A percentile compares a stretch with the other conserved stretches of the same genome.
phyloP scores from a whole-genome alignment of 1,140 invertebrate species.

The Drosophila simulans region DNA sequence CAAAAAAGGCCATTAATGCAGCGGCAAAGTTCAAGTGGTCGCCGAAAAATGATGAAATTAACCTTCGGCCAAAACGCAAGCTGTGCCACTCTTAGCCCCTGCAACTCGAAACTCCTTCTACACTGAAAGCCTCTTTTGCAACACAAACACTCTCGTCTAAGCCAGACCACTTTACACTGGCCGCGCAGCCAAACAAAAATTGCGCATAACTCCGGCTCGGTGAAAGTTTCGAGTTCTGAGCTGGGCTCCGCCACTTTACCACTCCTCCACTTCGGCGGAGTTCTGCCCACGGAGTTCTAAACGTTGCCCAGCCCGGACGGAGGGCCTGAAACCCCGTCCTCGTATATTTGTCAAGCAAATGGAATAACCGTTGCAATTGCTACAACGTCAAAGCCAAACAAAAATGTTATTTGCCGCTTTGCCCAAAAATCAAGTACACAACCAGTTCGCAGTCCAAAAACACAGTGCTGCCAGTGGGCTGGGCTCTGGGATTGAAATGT shows the following conservation, averaged over 20 bases:
- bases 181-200: conserved; percentile 72
- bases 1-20: conserved; percentile 28
- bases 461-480: conserved; percentile 9
- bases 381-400: conserved; percentile 82
- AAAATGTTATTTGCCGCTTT: conserved; percentile 83
- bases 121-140: conserved; percentile 62
- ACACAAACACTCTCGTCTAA: conserved; percentile 55
- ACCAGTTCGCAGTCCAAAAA: conserved; percentile 33
- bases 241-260: conserved; percentile 8
- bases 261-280: conserved; percentile 1
- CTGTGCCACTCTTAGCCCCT: conserved; percentile 18
- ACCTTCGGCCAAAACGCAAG: conserved; percentile 37
- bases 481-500: not conserved
- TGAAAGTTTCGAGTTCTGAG: conserved; percentile 64
- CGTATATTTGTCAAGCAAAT: conserved; percentile 82
- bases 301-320: conserved; percentile 33
- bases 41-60: conserved; percentile 38
- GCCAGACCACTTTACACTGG: conserved; percentile 57
- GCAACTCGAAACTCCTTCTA: not conserved
- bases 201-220: conserved; percentile 69
- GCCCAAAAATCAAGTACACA: conserved; percentile 82
- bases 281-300: conserved; percentile 35
- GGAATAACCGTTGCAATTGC: conserved; percentile 81
- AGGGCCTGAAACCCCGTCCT: conserved; percentile 21
- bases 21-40: conserved; percentile 12